Evolutionary conservation across 2,888 invertebrate genomes (phyloP), one percentile per base, ranked within the genome.

Genomic region (Dolomedes plantarius): DNA sequence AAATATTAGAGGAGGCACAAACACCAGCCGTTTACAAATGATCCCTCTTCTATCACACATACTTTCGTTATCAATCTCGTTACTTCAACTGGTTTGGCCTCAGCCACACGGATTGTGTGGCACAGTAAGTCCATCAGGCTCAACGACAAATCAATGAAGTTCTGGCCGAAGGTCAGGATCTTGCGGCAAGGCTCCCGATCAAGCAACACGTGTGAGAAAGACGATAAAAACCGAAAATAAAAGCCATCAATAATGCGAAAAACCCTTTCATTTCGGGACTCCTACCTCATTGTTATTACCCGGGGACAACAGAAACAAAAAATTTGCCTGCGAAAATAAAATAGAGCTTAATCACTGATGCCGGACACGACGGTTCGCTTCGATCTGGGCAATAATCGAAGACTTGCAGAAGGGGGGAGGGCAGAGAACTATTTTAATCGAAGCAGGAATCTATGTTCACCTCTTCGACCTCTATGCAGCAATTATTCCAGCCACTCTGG

Each of bases 351-450:
- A 81, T 81, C 67, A 46, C 31, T 68, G 56, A 81, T 81, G 67
- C 81, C 29, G 29, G 56, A 65, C 81, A 81, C 81, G 81, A 36
- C 67, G 50, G 27, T 36, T 41, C 41, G 67, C 50, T 68, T 62
- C 74, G 74, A 74, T 68, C 65, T 50, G 56, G 62, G 23, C 74
- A 81, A 81, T 81, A 81, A 81, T 81, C 81, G 81, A 74, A 74
- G 41, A 71, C 29, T 39, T 19, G 71, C 64, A 69, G 56, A 56
- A 56, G 36, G 64, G 7, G 64, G 28, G 16, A 39, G 28, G 64
- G 27, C 28, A 67, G 16, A 41, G 71, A 78, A 71, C 64, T 74
- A 81, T 81, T 81, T 81, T 81, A 81, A 81, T 81, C 81, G 81
- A 74, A 41, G 36, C 65, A 56, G 68, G 81, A 74, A 81, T 81